Evolutionary conservation across 2,797 vertebrate species (phyloP), one percentile per base, ranked within the genome.

Genomic region (Picus viridis): DNA sequence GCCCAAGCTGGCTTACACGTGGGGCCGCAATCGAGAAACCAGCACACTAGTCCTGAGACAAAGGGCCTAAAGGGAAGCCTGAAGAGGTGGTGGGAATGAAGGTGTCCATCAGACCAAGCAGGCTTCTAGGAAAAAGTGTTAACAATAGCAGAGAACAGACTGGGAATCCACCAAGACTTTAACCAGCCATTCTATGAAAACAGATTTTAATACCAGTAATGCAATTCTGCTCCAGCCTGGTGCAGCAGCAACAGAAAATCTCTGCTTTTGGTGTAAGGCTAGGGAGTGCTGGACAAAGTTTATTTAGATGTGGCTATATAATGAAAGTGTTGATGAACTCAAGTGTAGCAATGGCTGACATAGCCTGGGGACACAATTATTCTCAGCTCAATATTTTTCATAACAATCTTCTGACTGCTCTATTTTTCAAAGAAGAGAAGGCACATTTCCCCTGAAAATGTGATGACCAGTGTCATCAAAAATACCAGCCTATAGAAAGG

Each of bases 391-490:
- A 63, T 43, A 45, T 74, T 86, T 79, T 57, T 75, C 69, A 57
- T 88, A 93, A 73, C n/a, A 41, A 26, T 79, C 36, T 83, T 41
- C 26, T 0, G 0, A 59, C 3, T 13, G 41, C 29, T 86, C 49
- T 68, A 53, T 90, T 93, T 91, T 89, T 83, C 81, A 95, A 67
- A 84, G 27, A 39, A 34, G 32, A 5, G 47, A 71, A 91, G 9
- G 29, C 15, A 43, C 8, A 57, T 86, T 86, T 76, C 49, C 69
- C 64, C n/a, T 22, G 45, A 65, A 92, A 88, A 95, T 39, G 3
- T 62, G 4, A 88, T 58, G 70, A 70, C 15, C 1, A 2, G 32
- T 39, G 62, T 30, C 43, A 71, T 73, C 73, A 86, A 72, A 87
- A 78, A 20, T 5, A 81, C 80, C 88, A 94, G 41, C 12, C 26